These are phyloP conservation scores for Trachelus stipa DNA, from an alignment of 2,888 invertebrate genomes.

Conservation along the genomic window DNA sequence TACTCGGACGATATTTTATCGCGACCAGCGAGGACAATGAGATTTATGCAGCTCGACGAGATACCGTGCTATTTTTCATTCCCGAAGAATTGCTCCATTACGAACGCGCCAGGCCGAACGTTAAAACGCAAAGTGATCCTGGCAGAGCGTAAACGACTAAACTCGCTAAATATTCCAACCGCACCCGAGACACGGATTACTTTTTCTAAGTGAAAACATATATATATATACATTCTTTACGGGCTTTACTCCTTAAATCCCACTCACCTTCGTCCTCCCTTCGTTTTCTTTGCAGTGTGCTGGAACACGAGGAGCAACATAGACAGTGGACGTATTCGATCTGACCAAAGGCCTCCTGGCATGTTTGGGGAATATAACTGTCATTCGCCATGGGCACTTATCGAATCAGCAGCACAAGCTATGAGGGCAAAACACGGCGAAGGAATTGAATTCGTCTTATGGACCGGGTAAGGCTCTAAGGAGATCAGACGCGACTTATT, in stretches of 20 bases:
- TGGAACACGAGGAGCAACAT: constrained; percentile 71
- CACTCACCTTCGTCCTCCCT: not conserved
- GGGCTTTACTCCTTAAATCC: not conserved
- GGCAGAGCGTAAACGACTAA: not conserved
- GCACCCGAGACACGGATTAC: not conserved
- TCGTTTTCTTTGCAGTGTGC: constrained; percentile 66
- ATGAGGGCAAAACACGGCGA: constrained; percentile 88
- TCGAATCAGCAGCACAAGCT: constrained; percentile 87
- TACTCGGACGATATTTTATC: not conserved
- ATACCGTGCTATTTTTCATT: not conserved
- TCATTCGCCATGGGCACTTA: constrained; percentile 89
- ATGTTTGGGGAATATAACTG: constrained; percentile 84
- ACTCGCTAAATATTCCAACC: not conserved
- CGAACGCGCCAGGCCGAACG: not conserved
- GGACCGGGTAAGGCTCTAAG: constrained; percentile 84
- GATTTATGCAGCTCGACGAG: not conserved
- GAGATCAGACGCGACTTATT: constrained; percentile 27
- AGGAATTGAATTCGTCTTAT: constrained; percentile 92
- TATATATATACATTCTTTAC: not conserved
- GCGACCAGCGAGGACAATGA: not conserved
- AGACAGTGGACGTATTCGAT: constrained; percentile 60
- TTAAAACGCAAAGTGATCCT: not conserved
- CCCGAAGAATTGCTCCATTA: not conserved
- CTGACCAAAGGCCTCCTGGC: constrained; percentile 74
- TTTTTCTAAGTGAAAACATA: not conserved